Evolutionary conservation across 2,888 invertebrate species (phyloP).

Genomic region (Chorisops tibialis): DNA sequence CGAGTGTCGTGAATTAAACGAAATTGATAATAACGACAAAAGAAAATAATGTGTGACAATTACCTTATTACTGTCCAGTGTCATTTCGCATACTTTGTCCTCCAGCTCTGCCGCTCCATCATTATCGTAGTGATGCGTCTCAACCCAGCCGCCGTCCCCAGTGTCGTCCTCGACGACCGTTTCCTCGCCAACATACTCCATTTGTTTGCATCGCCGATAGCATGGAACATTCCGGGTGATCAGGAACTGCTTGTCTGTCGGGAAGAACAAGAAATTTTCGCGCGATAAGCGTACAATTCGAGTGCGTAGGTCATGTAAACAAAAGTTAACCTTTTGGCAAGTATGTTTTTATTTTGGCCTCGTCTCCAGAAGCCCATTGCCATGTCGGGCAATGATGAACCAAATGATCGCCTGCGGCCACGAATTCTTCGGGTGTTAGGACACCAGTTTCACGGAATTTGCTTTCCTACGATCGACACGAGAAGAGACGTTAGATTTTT

Average conservation of each 20-base stretch:
- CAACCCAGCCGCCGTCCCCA: slow-evolving; percentile 94
- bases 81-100: slow-evolving; percentile 73
- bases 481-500: neutral
- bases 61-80: slow-evolving; percentile 65
- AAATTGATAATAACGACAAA: neutral
- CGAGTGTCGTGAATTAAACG: neutral
- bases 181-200: slow-evolving; percentile 63
- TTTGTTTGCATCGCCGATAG: slow-evolving; percentile 87
- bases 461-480: slow-evolving; percentile 69
- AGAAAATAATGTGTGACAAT: neutral
- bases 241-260: slow-evolving; percentile 87
- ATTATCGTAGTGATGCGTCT: slow-evolving; percentile 83
- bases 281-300: too few relatives aligned
- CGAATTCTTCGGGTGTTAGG: slow-evolving; percentile 98
- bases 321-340: slow-evolving; percentile 61
- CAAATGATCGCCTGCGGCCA: slow-evolving; percentile 96
- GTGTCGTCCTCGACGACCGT: slow-evolving; percentile 83
- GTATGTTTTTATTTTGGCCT: slow-evolving; percentile 81
- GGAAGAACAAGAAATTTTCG: slow-evolving; percentile 35
- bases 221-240: slow-evolving; percentile 97
- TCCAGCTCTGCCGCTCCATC: slow-evolving; percentile 63
- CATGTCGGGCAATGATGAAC: slow-evolving; percentile 99
- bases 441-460: slow-evolving; percentile 97
- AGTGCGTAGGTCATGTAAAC: neutral
- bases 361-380: slow-evolving; percentile 95